Conservation (phyloP, 2,797 vertebrate genomes). For the Iguana delicatissima region DNA sequence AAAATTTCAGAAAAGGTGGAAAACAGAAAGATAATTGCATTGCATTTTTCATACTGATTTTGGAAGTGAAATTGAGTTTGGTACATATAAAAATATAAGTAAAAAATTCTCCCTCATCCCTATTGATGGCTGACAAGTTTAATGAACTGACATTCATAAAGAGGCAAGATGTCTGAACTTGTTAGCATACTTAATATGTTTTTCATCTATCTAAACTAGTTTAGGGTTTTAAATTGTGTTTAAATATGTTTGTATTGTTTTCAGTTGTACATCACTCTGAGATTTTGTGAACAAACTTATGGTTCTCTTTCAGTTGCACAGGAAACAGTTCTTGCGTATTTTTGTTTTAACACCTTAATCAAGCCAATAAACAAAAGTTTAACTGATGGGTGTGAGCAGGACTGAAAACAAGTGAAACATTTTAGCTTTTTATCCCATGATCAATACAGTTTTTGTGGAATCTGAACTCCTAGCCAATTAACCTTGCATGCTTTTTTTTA, state of each 20-base stretch:
- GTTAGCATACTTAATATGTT: no score
- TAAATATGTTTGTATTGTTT: no score
- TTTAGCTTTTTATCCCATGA: background rate
- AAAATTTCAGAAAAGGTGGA: no score
- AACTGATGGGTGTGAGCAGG: background rate
- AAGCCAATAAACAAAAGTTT: background rate
- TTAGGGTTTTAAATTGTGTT: no score
- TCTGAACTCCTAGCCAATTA: background rate
- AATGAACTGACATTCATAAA: background rate
- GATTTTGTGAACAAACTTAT: no score
- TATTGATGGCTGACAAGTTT: background rate
- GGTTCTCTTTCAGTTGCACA: background rate
- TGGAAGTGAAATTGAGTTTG: background rate
- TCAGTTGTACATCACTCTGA: no score
- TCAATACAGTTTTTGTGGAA: background rate
- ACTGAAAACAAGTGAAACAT: background rate
- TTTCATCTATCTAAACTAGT: no score
- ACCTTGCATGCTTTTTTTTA: background rate
- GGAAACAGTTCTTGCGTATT: background rate
- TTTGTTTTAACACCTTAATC: conserved; percentile 8
- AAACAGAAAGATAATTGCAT: background rate
- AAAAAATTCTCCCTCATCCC: background rate
- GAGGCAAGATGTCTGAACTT: background rate
- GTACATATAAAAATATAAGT: background rate
- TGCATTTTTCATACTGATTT: background rate